Base-by-base conservation (phyloP, 1,140 invertebrate species). In the Tribolium madens region DNA sequence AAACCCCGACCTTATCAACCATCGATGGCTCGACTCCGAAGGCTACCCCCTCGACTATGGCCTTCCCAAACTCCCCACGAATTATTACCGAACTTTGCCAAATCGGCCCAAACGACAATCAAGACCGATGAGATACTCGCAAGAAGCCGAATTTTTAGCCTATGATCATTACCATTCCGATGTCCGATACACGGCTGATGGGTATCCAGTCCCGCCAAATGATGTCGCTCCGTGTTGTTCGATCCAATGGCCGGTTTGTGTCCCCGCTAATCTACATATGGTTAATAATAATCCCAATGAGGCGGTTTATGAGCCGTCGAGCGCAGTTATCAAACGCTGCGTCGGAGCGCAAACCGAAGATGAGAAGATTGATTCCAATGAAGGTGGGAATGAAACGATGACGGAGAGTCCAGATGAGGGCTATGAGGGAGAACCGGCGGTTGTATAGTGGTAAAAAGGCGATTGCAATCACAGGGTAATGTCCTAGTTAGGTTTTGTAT, bases 331-430 rank as follows among this genome's bases (percentile, higher is more conserved):
- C 36, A 85, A 83, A 75, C 83, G 88, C 53, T 89, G 88, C 79
- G 88, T 88, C 0, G 86, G 88, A 76, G 88, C 88, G 3, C 88
- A 89, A 80, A 89, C 88, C 10, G 86, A 86, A 33, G 87, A 87
- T 33, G 31, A 13, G 1, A 82, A 85, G 60, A 85, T 87, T 80
- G 85, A 78, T 76, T 82, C 83, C 64, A 80, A 87, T 69, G 60
- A 31, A 13, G 31, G 57, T 17, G 73, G 46, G 7, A 79, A 81
- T 50, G 92, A 90, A 75, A 88, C 90, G 10, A 89, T 93, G 78
- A 92, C 92, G 1, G 94, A 96, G 80, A 95, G 94, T 84, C 94
- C 94, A 3, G 94, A 96, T 84, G 94, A 96, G 84, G 94, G 94
- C 0, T 96, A 95, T 84, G 94, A 93, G 46, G 94, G 94, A 17